Base-by-base conservation (phyloP, 2,888 invertebrate genomes). In the Drosophila tripunctata region DNA sequence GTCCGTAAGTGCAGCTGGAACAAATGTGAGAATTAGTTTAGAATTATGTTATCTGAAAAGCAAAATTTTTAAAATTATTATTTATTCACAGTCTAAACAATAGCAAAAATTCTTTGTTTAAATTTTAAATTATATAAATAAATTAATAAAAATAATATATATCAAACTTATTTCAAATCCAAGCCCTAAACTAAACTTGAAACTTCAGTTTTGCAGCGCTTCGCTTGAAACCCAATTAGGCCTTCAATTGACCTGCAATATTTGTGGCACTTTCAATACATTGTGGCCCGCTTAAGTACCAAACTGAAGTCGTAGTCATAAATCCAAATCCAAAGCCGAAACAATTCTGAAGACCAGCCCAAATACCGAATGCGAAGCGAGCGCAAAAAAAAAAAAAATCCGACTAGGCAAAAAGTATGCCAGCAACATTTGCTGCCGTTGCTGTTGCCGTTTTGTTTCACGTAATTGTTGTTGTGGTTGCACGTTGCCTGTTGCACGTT, bases 321-420 rank as follows among this genome's bases (percentile, higher is more conserved):
- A 76, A 72, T 76, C 52, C 30, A 38, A 76, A 72, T 76, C 52
- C 30, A 38, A 48, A 21, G 41, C 65, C 48, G 43, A 68, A 68
- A 64, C 41, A 61, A 67, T 58, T 67, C 36, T 52, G n/a, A 36
- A 52, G 63, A 72, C 67, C 75, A 67, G 61, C 75, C 74, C 78
- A 68, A 54, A 60, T 55, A 27, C 43, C 57, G 27, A 43, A 17
- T 35, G 27, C 21, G n/a, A n/a, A 21, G 4, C 14, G 41, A 30
- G 5, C 21, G 48, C 30, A 57, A 41, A 57, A 30, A 57, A 70
- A 51, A 50, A 40, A 54, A 75, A 68, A 63, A 55, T n/a, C n/a
- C 43, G 61, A 30, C 60, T 75, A 51, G 50, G 54, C 43, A 54
- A 75, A 66, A 64, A 56, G 68, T 79, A 78, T 66, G 69, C 61